Conservation (phyloP, 2,113 vertebrate species). For the Thalassarche chlororhynchos region DNA sequence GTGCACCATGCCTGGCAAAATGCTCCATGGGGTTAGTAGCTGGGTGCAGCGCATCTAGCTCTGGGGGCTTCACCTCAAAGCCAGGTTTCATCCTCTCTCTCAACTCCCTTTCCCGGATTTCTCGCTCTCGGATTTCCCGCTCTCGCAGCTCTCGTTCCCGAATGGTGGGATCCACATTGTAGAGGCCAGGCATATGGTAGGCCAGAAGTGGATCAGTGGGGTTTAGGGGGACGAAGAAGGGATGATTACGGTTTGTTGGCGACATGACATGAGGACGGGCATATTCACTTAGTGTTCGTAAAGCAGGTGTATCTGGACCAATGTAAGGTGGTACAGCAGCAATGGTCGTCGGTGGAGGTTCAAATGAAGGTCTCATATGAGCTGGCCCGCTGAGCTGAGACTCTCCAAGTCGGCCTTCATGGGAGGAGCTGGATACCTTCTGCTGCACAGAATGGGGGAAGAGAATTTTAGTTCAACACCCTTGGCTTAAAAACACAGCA, state of each 20-base stretch:
- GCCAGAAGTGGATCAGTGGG: conserved; percentile 92
- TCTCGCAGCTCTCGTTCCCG: conserved; percentile 93
- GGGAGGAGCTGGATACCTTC: conserved; percentile 93
- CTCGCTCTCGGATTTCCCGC: conserved; percentile 89
- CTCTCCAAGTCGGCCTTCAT: conserved; percentile 89
- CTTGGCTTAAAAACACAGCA: background rate
- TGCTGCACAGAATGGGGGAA: conserved; percentile 58
- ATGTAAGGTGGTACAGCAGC: conserved; percentile 97
- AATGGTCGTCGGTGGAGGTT: conserved; percentile 92
- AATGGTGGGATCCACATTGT: conserved; percentile 93
- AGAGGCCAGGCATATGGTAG: conserved; percentile 95
- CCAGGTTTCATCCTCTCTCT: conserved; percentile 97
- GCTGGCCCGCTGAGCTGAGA: conserved; percentile 84
- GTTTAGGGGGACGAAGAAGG: conserved; percentile 96
- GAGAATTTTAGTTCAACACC: background rate
- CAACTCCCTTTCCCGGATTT: conserved; percentile 92
- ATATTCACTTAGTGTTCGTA: conserved; percentile 97
- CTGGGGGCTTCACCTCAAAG: conserved; percentile 97
- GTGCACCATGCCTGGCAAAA: conserved; percentile 94
- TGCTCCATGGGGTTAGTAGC: conserved; percentile 99
- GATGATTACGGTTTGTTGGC: conserved; percentile 95
- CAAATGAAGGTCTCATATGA: conserved; percentile 90
- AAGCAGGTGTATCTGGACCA: conserved; percentile 92
- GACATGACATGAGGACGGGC: conserved; percentile 99
- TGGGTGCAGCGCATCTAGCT: conserved; percentile 92